These are phyloP conservation scores for Stichodactyla mertensii DNA, from an alignment of 64 coral and sea anemone species.

Conservation along the genomic window DNA sequence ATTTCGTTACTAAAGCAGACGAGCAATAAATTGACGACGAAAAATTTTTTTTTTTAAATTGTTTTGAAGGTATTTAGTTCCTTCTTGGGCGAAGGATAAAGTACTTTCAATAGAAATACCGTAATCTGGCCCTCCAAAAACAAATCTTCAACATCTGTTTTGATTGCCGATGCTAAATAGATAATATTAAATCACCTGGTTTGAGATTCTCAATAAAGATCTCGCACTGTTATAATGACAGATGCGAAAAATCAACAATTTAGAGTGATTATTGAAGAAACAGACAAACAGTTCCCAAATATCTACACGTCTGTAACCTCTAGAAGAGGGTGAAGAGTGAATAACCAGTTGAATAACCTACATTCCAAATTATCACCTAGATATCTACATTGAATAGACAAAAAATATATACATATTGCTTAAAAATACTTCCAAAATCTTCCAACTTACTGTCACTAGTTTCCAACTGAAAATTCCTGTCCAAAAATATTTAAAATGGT, in stretches of 20 bases:
- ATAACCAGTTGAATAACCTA: background rate
- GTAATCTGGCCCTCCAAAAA: too few relatives aligned
- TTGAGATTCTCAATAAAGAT: background rate
- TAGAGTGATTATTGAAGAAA: background rate
- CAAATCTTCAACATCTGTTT: too few relatives aligned
- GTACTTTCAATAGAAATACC: too few relatives aligned
- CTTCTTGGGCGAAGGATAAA: too few relatives aligned
- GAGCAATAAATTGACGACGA: too few relatives aligned
- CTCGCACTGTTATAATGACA: background rate
- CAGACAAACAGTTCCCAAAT: background rate
- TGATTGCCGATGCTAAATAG: too few relatives aligned
- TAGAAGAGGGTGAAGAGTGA: background rate
- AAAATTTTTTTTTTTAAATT: too few relatives aligned
- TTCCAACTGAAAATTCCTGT: background rate
- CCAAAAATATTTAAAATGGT: background rate
- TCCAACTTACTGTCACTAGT: background rate
- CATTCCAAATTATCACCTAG: background rate
- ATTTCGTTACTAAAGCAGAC: background rate
- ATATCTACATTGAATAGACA: background rate
- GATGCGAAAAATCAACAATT: background rate
- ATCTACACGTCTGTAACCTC: conserved; percentile 5
- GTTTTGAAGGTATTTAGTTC: too few relatives aligned
- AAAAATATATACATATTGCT: background rate
- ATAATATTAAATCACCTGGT: background rate
- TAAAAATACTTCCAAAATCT: background rate